A percentile compares a stretch with the other conserved stretches of the same genome.
Evolutionary conservation across 2,888 invertebrate genomes (phyloP).

Genomic region (Colletes collaris): DNA sequence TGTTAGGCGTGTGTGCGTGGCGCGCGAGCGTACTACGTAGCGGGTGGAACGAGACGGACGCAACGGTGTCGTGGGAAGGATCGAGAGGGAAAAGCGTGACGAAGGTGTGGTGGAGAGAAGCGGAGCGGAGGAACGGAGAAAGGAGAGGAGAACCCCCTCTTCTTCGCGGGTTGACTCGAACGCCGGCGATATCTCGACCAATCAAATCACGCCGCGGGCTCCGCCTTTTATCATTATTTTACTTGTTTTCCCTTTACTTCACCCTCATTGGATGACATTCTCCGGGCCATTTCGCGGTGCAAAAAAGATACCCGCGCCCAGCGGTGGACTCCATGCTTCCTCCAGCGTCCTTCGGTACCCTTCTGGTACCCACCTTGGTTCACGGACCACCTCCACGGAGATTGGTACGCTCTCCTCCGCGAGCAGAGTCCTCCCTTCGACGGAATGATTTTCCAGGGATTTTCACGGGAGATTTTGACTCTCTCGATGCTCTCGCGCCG

Average conservation of each 20-base stretch:
- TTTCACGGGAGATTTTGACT: conserved; percentile 27
- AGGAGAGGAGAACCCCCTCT: conserved; percentile 77
- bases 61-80: conserved; percentile 57
- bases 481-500: background rate
- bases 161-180: conserved; percentile 79
- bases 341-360: conserved; percentile 65
- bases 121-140: conserved; percentile 62
- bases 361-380: conserved; percentile 67
- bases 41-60: conserved; percentile 56
- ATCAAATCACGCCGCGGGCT: conserved; percentile 82
- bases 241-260: conserved; percentile 83
- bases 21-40: conserved; percentile 24
- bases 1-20: conserved; percentile 23
- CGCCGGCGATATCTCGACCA: conserved; percentile 83
- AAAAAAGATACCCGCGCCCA: conserved; percentile 68
- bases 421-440: conserved; percentile 33
- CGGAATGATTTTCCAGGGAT: conserved; percentile 28
- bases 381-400: conserved; percentile 57
- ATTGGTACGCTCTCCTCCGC: conserved; percentile 31
- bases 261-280: conserved; percentile 83
- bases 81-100: conserved; percentile 60
- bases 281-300: conserved; percentile 73
- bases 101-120: conserved; percentile 56
- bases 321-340: conserved; percentile 74
- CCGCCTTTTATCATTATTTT: conserved; percentile 84